Percentiles rank a stretch among this genome's conserved stretches.
Evolutionary conservation across 1,140 invertebrate genomes (phyloP).

Genomic region (Bombus sibiricus): DNA sequence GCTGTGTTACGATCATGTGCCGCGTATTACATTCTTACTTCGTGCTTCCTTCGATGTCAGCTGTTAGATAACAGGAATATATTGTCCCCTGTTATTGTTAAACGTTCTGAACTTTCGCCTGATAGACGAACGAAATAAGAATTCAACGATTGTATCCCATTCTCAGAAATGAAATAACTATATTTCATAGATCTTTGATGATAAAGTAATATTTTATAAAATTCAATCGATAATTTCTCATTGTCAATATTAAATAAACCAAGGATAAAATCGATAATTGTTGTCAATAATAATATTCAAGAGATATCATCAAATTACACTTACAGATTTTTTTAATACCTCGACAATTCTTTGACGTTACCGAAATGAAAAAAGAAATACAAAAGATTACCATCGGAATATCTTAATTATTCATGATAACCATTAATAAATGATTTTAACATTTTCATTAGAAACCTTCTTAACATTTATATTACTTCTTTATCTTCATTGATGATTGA

Average conservation of each 20-base stretch:
- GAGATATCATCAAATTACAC: too few species aligned
- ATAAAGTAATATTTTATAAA: background rate
- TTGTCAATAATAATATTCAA: too few species aligned
- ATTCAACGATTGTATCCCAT: background rate
- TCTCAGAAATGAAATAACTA: background rate
- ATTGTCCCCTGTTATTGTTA: background rate
- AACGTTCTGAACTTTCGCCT: background rate
- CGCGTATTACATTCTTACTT: conserved; percentile 42
- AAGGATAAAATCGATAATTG: too few species aligned
- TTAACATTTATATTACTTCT: background rate
- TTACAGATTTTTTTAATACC: too few species aligned
- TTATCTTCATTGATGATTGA: background rate
- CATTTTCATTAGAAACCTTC: background rate
- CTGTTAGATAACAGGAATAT: conserved; percentile 27
- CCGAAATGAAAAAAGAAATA: too few species aligned
- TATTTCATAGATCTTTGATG: background rate
- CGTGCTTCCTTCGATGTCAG: conserved; percentile 20
- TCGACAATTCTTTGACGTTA: too few species aligned
- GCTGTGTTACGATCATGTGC: conserved; percentile 36
- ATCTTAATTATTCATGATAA: too few species aligned
- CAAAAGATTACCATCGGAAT: too few species aligned
- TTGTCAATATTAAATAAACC: background rate
- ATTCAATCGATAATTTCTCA: background rate
- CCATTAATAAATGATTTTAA: too few species aligned
- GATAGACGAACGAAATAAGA: background rate